Conservation (phyloP, 2,113 vertebrate species). For the Meles meles region DNA sequence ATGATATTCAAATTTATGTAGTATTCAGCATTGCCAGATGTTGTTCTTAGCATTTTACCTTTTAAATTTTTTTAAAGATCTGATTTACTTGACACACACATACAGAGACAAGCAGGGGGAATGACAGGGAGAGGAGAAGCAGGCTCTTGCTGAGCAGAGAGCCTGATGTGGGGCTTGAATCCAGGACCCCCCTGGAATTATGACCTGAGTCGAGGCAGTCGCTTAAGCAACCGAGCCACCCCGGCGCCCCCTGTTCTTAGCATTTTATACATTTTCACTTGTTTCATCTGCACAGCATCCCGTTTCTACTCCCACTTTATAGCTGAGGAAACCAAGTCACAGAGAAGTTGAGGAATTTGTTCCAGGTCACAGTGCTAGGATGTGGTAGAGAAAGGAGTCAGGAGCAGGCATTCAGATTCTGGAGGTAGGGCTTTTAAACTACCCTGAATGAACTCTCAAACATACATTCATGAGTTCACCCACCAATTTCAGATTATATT, state of each 20-base stretch:
- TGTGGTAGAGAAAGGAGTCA: not conserved
- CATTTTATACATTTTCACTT: not conserved
- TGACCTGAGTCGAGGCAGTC: too few relatives aligned
- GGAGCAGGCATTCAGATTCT: too few relatives aligned
- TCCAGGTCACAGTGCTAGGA: fast-evolving
- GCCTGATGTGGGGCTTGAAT: too few relatives aligned
- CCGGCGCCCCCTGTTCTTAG: not conserved
- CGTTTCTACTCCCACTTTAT: not conserved
- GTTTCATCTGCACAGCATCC: not conserved
- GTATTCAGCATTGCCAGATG: not conserved
- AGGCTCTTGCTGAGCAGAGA: too few relatives aligned
- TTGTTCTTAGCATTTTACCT: not conserved
- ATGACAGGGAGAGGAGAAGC: too few relatives aligned
- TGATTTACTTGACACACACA: too few relatives aligned
- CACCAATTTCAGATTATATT: not conserved
- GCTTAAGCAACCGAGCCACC: too few relatives aligned
- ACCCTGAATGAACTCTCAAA: not conserved
- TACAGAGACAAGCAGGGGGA: too few relatives aligned
- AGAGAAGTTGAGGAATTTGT: not conserved
- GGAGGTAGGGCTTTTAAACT: not conserved
- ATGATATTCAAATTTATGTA: not conserved
- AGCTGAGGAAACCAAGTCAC: not conserved
- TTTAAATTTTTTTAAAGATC: too few relatives aligned
- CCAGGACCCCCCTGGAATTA: too few relatives aligned
- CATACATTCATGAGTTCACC: not conserved